Base-by-base conservation (phyloP, 1,140 invertebrate species). In the Ctenoplectra terminalis region DNA sequence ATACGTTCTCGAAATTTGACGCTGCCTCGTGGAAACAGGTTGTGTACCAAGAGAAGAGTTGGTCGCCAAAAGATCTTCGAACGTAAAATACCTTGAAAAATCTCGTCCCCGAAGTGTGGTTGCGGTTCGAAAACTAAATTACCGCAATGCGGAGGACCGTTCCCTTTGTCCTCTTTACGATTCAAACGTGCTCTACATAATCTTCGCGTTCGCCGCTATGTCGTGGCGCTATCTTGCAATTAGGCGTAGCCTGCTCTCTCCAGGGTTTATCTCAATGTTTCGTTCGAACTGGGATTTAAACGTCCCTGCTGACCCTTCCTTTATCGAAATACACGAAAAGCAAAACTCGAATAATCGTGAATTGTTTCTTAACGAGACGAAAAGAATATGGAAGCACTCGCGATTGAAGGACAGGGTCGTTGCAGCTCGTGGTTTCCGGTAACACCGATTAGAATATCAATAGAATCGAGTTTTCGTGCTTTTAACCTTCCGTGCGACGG, bases 391-490 rank as follows among this genome's bases (percentile, higher is more conserved):
- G 69, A 40, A 11, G 17, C 26, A 11, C 56, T 48, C 31, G n/a
- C 46, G 70, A 77, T 82, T 69, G 52, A 79, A n/a, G n/a, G n/a
- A 70, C 80, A 77, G 76, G 67, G 60, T 37, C 60, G 40, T 58
- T n/a, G 56, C 48, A n/a, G n/a, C n/a, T n/a, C n/a, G n/a, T 72
- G 71, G 74, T 81, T 90, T 87, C 87, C 77, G 83, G 81, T 86
- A 82, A 64, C 71, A 69, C 83, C 78, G 75, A 82, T 64, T 79
- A 67, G 88, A 90, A 90, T 90, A 90, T 89, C 89, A 89, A 89
- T 90, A 80, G 82, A 78, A 56, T 84, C 82, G 50, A 61, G 48
- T 83, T 58, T 70, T 80, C 76, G 40, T 75, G 54, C 66, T 83
- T 87, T 87, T 83, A 82, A 72, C 74, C 80, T 63, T 43, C n/a